Percentiles rank a stretch among this genome's conserved stretches.
phyloP scores from a whole-genome alignment of 2,113 vertebrate genomes.

The Nerophis ophidion region DNA sequence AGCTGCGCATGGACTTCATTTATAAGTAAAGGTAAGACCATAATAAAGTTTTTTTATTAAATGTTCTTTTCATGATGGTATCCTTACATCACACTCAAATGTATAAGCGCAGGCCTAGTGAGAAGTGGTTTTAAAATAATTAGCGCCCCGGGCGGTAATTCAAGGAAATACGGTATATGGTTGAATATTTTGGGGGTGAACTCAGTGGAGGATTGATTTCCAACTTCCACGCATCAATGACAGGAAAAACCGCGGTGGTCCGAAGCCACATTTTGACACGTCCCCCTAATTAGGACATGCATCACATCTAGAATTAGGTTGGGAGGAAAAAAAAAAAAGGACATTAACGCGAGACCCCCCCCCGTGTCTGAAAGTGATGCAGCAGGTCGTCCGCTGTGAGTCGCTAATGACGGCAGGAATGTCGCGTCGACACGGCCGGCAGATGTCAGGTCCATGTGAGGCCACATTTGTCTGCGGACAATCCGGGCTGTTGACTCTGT shows the following conservation, averaged over 20 bases:
- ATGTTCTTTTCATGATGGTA: no score
- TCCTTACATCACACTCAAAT: no score
- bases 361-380: slow-evolving; percentile 4
- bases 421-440: slow-evolving; percentile 54
- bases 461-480: slow-evolving; percentile 59
- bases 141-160: no score
- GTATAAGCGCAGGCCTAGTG: no score
- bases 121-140: no score
- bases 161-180: no score
- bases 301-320: neutral
- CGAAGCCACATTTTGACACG: neutral
- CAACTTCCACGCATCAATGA: neutral
- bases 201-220: no score
- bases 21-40: no score
- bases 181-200: no score
- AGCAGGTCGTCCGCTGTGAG: slow-evolving; percentile 5
- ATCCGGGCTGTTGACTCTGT: slow-evolving; percentile 64
- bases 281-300: neutral
- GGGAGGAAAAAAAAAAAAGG: neutral
- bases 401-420: slow-evolving; percentile 46
- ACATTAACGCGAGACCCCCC: neutral
- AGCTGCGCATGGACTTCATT: no score
- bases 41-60: no score
- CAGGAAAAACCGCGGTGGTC: neutral
- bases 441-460: slow-evolving; percentile 64